These are phyloP conservation scores for Aricia artaxerxes DNA, from an alignment of 2,888 invertebrate genomes.

Conservation along the genomic window DNA sequence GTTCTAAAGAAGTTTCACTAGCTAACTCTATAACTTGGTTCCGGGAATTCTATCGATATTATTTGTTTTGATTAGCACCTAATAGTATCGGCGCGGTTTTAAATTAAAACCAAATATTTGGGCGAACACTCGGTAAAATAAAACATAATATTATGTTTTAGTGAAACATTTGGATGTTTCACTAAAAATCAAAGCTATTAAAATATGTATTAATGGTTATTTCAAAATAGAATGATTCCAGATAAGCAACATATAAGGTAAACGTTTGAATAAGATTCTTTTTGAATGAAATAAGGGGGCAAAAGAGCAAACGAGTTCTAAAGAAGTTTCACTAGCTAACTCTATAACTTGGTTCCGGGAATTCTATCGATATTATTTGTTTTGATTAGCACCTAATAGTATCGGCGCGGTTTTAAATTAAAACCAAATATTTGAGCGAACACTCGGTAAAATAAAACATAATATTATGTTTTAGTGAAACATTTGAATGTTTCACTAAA, in stretches of 20 bases:
- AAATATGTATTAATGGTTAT: background rate
- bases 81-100: background rate
- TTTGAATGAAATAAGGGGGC: too few relatives aligned
- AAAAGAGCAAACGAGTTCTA: background rate
- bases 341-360: background rate
- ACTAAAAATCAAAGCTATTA: too few relatives aligned
- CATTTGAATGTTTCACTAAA: too few relatives aligned
- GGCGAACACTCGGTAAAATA: background rate
- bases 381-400: background rate
- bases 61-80: background rate
- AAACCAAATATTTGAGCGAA: background rate
- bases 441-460: background rate
- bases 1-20: background rate
- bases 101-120: background rate
- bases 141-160: too few relatives aligned
- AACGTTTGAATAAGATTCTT: too few relatives aligned
- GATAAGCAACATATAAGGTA: too few relatives aligned
- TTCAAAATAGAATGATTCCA: background rate
- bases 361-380: background rate
- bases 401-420: background rate
- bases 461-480: too few relatives aligned
- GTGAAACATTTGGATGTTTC: too few relatives aligned
- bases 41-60: background rate
- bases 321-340: background rate
- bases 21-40: background rate